Evolutionary conservation across 2,888 invertebrate genomes (phyloP).

Genomic region (Unio delphinus): DNA sequence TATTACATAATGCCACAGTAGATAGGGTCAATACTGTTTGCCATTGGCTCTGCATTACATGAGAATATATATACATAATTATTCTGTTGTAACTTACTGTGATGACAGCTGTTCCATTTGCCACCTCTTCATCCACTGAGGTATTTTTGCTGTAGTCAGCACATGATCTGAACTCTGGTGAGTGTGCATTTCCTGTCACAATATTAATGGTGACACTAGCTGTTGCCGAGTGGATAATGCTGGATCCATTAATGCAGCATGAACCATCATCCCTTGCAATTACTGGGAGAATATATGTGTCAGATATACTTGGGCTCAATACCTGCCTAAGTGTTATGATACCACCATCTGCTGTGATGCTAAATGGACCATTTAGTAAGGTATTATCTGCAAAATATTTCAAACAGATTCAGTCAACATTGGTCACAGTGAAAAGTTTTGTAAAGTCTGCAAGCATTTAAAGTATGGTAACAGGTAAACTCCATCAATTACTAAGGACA

Average conservation of each 20-base stretch:
- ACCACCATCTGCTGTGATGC: too few relatives aligned
- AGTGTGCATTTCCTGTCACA: slow-evolving; percentile 96
- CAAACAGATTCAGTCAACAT: too few relatives aligned
- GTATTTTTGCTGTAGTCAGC: slow-evolving; percentile 81
- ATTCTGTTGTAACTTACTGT: slow-evolving; percentile 24
- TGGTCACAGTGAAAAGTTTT: too few relatives aligned
- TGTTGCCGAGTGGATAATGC: slow-evolving; percentile 78
- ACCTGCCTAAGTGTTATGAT: too few relatives aligned
- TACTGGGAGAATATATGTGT: slow-evolving; percentile 91
- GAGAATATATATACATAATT: not conserved
- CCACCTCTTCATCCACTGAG: slow-evolving; percentile 31
- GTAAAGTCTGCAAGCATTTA: too few relatives aligned
- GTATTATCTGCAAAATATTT: too few relatives aligned
- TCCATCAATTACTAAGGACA: too few relatives aligned
- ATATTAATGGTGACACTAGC: slow-evolving; percentile 97
- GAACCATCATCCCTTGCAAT: slow-evolving; percentile 97
- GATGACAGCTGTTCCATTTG: slow-evolving; percentile 26
- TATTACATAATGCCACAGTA: too few relatives aligned
- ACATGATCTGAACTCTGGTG: slow-evolving; percentile 95
- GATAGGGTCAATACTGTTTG: too few relatives aligned
- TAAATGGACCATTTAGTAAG: too few relatives aligned
- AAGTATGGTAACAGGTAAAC: too few relatives aligned
- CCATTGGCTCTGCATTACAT: not conserved
- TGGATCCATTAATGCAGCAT: slow-evolving; percentile 91
- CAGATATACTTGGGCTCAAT: slow-evolving; percentile 30